A percentile compares a stretch with the other conserved stretches of the same genome.
phyloP scores from a whole-genome alignment of 2,888 invertebrate species.

The Xanthia icteritia region DNA sequence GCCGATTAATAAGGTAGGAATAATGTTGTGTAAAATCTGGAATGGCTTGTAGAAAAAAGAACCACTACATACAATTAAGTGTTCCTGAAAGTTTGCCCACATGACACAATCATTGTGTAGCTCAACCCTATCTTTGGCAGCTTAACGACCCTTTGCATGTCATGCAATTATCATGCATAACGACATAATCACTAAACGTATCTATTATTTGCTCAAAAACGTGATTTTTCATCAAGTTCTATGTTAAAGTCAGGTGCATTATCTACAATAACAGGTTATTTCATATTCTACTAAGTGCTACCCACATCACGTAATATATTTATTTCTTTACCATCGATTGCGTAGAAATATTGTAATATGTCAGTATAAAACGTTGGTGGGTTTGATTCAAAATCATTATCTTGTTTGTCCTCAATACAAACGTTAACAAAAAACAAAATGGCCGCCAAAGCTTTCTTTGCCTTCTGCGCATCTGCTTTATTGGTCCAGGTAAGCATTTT shows the following conservation, averaged over 20 bases:
- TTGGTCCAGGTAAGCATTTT: slow-evolving; percentile 44
- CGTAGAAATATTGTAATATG: slow-evolving; percentile 42
- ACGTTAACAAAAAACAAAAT: slow-evolving; percentile 29
- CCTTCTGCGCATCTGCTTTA: slow-evolving; percentile 43
- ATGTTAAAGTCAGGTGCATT: not conserved
- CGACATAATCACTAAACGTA: not conserved
- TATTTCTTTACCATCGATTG: slow-evolving; percentile 39
- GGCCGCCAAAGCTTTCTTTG: slow-evolving; percentile 45
- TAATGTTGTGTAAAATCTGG: not conserved
- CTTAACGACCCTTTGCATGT: not conserved
- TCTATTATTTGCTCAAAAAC: slow-evolving; percentile 9
- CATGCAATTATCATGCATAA: not conserved
- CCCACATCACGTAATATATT: slow-evolving; percentile 22
- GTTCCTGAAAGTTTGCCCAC: not conserved
- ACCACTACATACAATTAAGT: not conserved
- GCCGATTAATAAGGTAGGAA: not conserved
- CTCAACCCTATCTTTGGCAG: not conserved
- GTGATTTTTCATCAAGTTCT: slow-evolving; percentile 12
- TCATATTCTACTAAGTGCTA: slow-evolving; percentile 1
- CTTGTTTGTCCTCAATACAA: slow-evolving; percentile 17
- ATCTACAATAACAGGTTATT: slow-evolving; percentile 14
- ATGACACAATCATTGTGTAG: not conserved
- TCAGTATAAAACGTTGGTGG: slow-evolving; percentile 50
- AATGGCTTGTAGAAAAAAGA: not conserved
- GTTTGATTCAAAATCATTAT: slow-evolving; percentile 45